Evolutionary conservation across 2,113 vertebrate genomes (phyloP), one percentile per base, ranked within the genome.

Genomic region (Lepus europaeus): DNA sequence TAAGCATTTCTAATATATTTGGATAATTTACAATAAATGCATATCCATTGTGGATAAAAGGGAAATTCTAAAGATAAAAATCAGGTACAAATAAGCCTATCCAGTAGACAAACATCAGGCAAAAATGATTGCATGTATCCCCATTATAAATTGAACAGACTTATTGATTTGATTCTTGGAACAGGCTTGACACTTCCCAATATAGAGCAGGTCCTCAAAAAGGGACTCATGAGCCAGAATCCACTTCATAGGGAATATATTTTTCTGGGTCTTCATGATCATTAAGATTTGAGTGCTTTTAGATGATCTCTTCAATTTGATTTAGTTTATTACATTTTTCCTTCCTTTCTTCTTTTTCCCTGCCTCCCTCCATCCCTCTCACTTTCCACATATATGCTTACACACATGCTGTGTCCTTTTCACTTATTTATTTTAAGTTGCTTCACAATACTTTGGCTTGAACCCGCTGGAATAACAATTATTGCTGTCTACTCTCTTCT

Each of bases 41-140:
- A 79, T 66, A 73, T 64, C 64, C 59, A 74, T 56, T 83, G 14
- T 77, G n/a, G 70, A 61, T 78, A 84, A 92, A 89, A 51, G 11
- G 29, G 17, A 63, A 86, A 78, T 56, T 77, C 45, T 53, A 85
- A 81, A 96, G 93, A 70, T 92, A 91, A 83, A 89, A 84, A 72
- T 51, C 19, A 61, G 59, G 29, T 72, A 36, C 7, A 31, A 56
- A 79, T 76, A 73, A 84, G 53, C 9, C 61, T 80, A 84, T 53
- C 20, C 77, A 72, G 27, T 19, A 36, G 12, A 31, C 77, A 91
- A 80, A 68, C 78, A 36, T 39, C 14, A 90, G 14, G 11, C 92
- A 89, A 53, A 64, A 22, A 72, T 85, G 49, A 61, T 59, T 88
- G 9, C 17, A 66, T 29, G 66, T 81, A 76, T 84, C 33, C 89